A percentile compares a stretch with the other conserved stretches of the same genome.
phyloP scores from a whole-genome alignment of 2,888 invertebrate species.

The Metalampra italica region DNA sequence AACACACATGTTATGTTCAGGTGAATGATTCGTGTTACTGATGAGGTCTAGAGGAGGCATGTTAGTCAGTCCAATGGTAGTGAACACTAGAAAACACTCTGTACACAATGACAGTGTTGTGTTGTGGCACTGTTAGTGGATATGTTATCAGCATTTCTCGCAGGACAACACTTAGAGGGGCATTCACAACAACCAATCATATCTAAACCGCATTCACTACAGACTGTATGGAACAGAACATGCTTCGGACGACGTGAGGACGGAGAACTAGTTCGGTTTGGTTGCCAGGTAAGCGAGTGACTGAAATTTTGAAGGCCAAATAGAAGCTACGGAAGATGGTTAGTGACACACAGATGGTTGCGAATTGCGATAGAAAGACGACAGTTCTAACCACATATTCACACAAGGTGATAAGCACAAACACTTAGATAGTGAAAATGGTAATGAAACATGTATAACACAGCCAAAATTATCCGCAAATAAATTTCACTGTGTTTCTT shows the following conservation, averaged over 20 bases:
- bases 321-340: constrained; percentile 41
- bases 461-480: constrained; percentile 26
- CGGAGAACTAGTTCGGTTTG: constrained; percentile 18
- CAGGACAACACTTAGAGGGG: constrained; percentile 33
- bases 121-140: constrained; percentile 39
- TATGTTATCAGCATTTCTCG: constrained; percentile 36
- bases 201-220: constrained; percentile 44
- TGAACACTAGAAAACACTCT: constrained; percentile 37
- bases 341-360: constrained; percentile 16
- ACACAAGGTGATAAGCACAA: constrained; percentile 51
- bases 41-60: constrained; percentile 48
- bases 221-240: constrained; percentile 35
- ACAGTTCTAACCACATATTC: constrained; percentile 31
- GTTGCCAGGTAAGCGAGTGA: constrained; percentile 44
- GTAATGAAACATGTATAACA: constrained; percentile 33
- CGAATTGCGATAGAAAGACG: constrained; percentile 20
- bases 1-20: constrained; percentile 41
- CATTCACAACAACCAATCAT: constrained; percentile 57
- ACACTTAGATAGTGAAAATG: constrained; percentile 51
- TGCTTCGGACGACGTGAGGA: constrained; percentile 46
- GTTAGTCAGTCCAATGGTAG: constrained; percentile 47
- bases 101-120: constrained; percentile 48
- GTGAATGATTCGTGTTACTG: constrained; percentile 56
- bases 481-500: constrained; percentile 28
- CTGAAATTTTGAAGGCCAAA: constrained; percentile 44